phyloP scores from a whole-genome alignment of 1,140 invertebrate genomes.

The Drosophila nannoptera region DNA sequence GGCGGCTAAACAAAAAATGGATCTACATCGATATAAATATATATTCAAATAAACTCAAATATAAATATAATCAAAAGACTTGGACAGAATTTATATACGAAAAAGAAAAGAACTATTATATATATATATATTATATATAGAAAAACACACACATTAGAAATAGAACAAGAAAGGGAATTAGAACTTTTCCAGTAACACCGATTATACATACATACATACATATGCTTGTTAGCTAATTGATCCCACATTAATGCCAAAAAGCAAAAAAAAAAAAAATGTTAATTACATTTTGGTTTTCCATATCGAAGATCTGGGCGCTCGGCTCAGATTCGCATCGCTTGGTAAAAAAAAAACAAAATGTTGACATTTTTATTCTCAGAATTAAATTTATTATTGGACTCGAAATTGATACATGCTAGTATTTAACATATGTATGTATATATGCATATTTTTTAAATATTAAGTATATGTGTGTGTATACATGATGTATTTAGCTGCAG shows the following conservation, averaged over 20 bases:
- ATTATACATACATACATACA: conserved; percentile 40
- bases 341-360: conserved; percentile 68
- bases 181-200: too few relatives aligned
- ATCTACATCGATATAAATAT: conserved; percentile 16
- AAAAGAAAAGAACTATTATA: background rate
- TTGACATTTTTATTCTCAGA: conserved; percentile 49
- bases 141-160: too few relatives aligned
- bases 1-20: conserved; percentile 8
- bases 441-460: conserved; percentile 32
- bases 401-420: conserved; percentile 57
- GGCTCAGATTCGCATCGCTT: conserved; percentile 31
- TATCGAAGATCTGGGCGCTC: conserved; percentile 4
- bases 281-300: background rate
- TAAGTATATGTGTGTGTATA: conserved; percentile 33
- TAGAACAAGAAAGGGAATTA: too few relatives aligned
- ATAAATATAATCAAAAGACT: too few relatives aligned
- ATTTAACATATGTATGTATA: conserved; percentile 70
- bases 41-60: background rate
- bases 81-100: background rate
- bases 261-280: background rate
- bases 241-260: background rate
- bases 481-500: conserved; percentile 34
- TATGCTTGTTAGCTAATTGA: conserved; percentile 10
- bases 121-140: too few relatives aligned
- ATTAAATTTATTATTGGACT: conserved; percentile 67